phyloP scores from a whole-genome alignment of 2,888 invertebrate species.

The Laspeyria flexula region DNA sequence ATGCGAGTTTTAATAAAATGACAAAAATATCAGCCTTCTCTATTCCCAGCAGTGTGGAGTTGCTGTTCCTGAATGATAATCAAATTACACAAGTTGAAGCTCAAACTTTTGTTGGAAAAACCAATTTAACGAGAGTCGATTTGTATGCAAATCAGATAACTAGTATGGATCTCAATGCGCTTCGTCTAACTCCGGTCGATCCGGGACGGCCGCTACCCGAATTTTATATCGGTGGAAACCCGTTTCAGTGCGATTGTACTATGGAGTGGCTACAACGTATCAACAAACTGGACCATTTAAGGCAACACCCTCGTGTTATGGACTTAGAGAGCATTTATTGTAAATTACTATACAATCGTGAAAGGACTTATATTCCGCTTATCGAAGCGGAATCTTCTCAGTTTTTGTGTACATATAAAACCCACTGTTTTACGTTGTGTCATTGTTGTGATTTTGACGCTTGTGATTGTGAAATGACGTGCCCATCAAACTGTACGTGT shows the following conservation, averaged over 20 bases:
- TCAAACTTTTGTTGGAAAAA: slow-evolving; percentile 95
- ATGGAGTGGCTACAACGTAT: slow-evolving; percentile 98
- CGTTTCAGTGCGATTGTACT: slow-evolving; percentile 97
- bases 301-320: slow-evolving; percentile 96
- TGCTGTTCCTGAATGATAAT: slow-evolving; percentile 96
- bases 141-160: slow-evolving; percentile 96
- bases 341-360: slow-evolving; percentile 93
- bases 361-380: slow-evolving; percentile 93
- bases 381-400: slow-evolving; percentile 95
- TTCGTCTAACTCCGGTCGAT: slow-evolving; percentile 92
- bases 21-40: slow-evolving; percentile 90
- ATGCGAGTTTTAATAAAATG: slow-evolving; percentile 96
- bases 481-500: slow-evolving; percentile 97
- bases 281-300: slow-evolving; percentile 92
- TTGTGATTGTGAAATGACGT: slow-evolving; percentile 99
- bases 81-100: slow-evolving; percentile 94
- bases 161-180: slow-evolving; percentile 95
- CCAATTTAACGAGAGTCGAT: slow-evolving; percentile 95
- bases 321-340: slow-evolving; percentile 96
- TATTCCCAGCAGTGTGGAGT: slow-evolving; percentile 94
- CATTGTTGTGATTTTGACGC: slow-evolving; percentile 99
- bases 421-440: slow-evolving; percentile 97
- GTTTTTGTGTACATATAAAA: slow-evolving; percentile 96
- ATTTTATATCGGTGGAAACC: slow-evolving; percentile 97
- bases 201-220: slow-evolving; percentile 92